Conservation (phyloP, 1,140 invertebrate genomes). For the Phymastichus coffea region DNA sequence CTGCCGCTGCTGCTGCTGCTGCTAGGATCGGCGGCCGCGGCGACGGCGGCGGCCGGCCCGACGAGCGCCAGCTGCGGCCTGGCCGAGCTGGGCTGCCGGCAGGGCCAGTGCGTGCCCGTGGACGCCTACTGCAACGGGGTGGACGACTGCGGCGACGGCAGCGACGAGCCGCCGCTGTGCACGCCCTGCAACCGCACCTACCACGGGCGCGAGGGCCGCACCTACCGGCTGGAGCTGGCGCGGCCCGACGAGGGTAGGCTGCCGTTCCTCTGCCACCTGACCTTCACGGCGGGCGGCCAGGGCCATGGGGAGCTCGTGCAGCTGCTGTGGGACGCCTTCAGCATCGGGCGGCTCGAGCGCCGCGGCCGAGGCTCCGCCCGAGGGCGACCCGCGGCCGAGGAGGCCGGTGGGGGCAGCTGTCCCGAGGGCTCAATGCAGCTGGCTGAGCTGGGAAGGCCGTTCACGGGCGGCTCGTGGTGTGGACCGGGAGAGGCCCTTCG, state of each 20-base stretch:
- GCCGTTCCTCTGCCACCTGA: constrained; percentile 84
- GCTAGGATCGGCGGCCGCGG: too few species aligned
- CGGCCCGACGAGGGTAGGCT: constrained; percentile 68
- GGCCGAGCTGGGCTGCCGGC: constrained; percentile 79
- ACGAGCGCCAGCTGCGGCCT: constrained; percentile 63
- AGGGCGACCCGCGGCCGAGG: constrained; percentile 38
- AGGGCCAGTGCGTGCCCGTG: constrained; percentile 76
- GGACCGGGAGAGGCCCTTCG: constrained; percentile 70
- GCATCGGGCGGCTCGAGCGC: constrained; percentile 73
- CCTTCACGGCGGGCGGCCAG: constrained; percentile 83
- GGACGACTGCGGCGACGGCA: constrained; percentile 79
- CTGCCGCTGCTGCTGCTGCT: background rate
- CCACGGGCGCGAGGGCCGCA: constrained; percentile 81
- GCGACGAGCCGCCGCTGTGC: constrained; percentile 80
- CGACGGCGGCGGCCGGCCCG: background rate
- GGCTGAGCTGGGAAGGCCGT: constrained; percentile 76
- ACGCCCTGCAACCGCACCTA: constrained; percentile 87
- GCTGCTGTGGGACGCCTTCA: constrained; percentile 80
- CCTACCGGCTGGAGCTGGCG: constrained; percentile 73
- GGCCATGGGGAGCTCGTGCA: constrained; percentile 82
- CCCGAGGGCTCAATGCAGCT: constrained; percentile 84
- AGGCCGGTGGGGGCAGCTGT: constrained; percentile 65
- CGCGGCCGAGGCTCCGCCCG: constrained; percentile 18
- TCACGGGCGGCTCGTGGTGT: constrained; percentile 83
- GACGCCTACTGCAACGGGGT: constrained; percentile 82